phyloP scores from a whole-genome alignment of 30 jellyfish, hydroid and myxozoan species.

The Aurelia coerulea region DNA sequence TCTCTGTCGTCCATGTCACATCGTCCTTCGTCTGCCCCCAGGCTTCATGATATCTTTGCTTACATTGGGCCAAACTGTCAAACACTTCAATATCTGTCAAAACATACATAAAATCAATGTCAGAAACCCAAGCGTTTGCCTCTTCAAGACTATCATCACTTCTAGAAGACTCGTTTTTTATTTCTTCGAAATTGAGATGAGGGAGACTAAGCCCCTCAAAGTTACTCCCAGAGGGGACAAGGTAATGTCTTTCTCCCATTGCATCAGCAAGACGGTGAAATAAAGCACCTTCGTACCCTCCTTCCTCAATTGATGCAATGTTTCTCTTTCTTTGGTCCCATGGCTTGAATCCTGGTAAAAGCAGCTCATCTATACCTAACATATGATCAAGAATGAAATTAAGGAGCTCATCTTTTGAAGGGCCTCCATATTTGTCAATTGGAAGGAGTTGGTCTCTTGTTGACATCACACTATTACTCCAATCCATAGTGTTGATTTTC shows the following conservation, averaged over 20 bases:
- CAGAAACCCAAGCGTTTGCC: background rate
- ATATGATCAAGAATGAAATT: background rate
- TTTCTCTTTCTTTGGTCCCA: background rate
- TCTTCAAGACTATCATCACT: background rate
- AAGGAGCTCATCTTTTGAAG: background rate
- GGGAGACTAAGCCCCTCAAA: conserved; percentile 10
- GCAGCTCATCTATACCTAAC: conserved; percentile 14
- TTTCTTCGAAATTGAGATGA: background rate
- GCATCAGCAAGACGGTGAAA: background rate
- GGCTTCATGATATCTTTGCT: too few species aligned
- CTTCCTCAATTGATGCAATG: background rate
- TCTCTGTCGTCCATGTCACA: too few species aligned
- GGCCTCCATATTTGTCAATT: too few species aligned
- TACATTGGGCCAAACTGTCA: background rate
- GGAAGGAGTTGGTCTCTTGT: too few species aligned
- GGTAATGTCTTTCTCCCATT: background rate
- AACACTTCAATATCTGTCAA: background rate
- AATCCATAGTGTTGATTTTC: too few species aligned
- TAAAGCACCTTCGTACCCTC: background rate
- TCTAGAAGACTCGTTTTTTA: background rate
- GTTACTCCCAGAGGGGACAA: conserved; percentile 2
- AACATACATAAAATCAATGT: background rate
- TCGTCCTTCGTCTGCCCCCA: too few species aligned
- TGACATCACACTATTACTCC: too few species aligned
- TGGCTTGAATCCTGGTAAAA: background rate